Evolutionary conservation across 2,797 vertebrate species (phyloP).

Genomic region (Lacerta bilineata): DNA sequence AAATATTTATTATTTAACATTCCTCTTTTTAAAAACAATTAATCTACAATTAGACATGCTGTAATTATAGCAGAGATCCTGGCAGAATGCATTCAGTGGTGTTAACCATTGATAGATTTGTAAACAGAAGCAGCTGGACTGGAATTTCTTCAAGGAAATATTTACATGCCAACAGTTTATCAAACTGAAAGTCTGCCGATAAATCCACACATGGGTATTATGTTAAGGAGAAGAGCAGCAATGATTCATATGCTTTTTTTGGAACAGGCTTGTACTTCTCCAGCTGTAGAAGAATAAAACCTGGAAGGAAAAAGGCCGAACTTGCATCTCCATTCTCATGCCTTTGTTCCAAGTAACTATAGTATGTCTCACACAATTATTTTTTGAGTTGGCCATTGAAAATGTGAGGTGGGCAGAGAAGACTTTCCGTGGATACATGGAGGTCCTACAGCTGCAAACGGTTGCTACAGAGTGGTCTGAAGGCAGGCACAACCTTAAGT

Average conservation of each 20-base stretch:
- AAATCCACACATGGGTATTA: slow-evolving; percentile 80
- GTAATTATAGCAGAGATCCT: slow-evolving; percentile 81
- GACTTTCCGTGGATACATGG: background rate
- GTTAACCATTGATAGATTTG: slow-evolving; percentile 84
- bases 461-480: background rate
- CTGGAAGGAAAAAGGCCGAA: slow-evolving; percentile 69
- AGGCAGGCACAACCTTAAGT: background rate
- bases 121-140: slow-evolving; percentile 87
- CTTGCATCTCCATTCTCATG: slow-evolving; percentile 59
- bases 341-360: slow-evolving; percentile 62
- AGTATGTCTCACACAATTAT: slow-evolving; percentile 53
- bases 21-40: slow-evolving; percentile 74
- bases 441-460: background rate
- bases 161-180: slow-evolving; percentile 84
- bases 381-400: background rate
- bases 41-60: slow-evolving; percentile 80
- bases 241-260: slow-evolving; percentile 76
- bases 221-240: slow-evolving; percentile 73
- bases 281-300: slow-evolving; percentile 80
- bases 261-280: slow-evolving; percentile 65
- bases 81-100: slow-evolving; percentile 75
- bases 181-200: slow-evolving; percentile 82
- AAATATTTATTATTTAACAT: slow-evolving; percentile 79
- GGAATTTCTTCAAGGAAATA: slow-evolving; percentile 85
- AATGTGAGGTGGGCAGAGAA: background rate